Evolutionary conservation across 2,888 invertebrate genomes (phyloP).

Genomic region (Nematopogon swammerdamellus): DNA sequence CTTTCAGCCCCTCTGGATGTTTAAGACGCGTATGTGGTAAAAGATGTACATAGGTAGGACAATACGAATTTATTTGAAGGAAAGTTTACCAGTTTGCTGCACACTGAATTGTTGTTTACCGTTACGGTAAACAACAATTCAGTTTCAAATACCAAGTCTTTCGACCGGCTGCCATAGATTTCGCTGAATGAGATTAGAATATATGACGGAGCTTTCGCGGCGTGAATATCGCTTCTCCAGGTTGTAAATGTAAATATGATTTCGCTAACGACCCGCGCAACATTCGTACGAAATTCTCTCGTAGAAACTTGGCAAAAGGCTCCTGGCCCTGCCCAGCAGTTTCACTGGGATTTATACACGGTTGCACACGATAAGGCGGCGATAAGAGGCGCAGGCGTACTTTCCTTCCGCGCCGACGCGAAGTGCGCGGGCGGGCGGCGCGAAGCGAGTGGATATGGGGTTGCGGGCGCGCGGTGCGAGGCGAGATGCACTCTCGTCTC

Average conservation of each 20-base stretch:
- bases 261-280: background rate
- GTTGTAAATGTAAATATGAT: background rate
- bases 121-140: no score
- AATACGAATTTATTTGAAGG: no score
- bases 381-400: background rate
- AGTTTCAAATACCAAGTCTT: no score
- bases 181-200: background rate
- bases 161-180: no score
- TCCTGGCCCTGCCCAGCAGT: background rate
- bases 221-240: background rate
- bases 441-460: no score
- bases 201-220: background rate
- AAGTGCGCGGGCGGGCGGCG: background rate
- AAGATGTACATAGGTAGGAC: no score
- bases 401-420: background rate
- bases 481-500: no score
- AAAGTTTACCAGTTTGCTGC: no score
- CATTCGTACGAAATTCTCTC: background rate
- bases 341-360: background rate
- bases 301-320: background rate
- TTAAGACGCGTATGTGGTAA: no score
- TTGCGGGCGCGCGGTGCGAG: background rate
- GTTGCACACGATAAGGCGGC: background rate
- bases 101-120: no score
- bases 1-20: no score